phyloP scores from a whole-genome alignment of 2,797 vertebrate species.

The Myoxocephalus aenaeus region DNA sequence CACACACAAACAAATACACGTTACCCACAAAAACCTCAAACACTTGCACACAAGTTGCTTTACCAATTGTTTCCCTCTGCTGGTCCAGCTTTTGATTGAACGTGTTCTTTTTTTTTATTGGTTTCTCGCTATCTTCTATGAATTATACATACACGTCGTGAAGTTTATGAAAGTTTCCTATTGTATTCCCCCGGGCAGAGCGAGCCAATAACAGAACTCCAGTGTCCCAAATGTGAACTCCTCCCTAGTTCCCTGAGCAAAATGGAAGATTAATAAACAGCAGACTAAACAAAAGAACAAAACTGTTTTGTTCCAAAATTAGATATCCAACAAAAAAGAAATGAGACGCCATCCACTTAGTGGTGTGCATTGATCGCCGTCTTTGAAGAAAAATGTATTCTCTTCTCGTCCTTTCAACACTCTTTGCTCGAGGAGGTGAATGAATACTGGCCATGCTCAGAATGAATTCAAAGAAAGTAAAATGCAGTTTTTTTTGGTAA shows the following conservation, averaged over 20 bases:
- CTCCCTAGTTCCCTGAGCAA: constrained; percentile 4
- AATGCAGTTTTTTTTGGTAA: neutral
- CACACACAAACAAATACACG: constrained; percentile 6
- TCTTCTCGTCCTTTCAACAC: neutral
- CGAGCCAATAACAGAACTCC: constrained; percentile 29
- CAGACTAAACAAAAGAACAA: constrained; percentile 9
- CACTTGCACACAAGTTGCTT: constrained; percentile 47
- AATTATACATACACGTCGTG: constrained; percentile 65
- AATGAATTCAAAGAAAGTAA: neutral
- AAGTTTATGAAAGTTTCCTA: constrained; percentile 57
- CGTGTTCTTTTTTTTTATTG: constrained; percentile 28
- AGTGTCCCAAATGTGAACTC: constrained; percentile 31
- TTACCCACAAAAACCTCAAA: constrained; percentile 7
- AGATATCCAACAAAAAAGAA: constrained; percentile 7
- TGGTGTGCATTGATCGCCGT: neutral
- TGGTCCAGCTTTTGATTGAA: constrained; percentile 32
- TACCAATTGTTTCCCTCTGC: constrained; percentile 42
- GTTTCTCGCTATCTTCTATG: constrained; percentile 54
- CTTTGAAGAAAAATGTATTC: neutral
- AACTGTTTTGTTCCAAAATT: constrained; percentile 22
- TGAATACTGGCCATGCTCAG: neutral
- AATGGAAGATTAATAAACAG: constrained; percentile 22
- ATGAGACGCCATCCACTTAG: neutral
- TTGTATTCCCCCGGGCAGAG: constrained; percentile 32
- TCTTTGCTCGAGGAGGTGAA: neutral